These are phyloP conservation scores for Emmelina monodactyla DNA, from an alignment of 2,888 invertebrate species.

Conservation along the genomic window DNA sequence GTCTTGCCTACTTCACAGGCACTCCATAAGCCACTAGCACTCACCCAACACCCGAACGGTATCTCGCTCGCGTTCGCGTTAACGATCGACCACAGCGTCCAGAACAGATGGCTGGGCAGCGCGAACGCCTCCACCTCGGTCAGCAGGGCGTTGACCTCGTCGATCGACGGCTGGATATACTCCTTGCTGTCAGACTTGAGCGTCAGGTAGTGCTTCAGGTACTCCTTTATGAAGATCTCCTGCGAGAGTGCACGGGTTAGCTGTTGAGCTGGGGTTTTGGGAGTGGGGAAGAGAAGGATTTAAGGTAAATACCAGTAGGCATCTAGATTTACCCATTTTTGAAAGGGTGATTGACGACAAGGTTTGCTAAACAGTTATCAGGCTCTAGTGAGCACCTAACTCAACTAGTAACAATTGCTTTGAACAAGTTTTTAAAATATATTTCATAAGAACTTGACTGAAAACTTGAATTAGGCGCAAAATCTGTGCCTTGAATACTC, in stretches of 20 bases:
- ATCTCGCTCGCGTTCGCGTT: constrained; percentile 89
- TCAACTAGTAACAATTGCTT: no score
- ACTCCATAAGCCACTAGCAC: no score
- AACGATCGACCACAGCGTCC: constrained; percentile 92
- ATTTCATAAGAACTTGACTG: no score
- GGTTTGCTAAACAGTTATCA: no score
- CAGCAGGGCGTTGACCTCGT: constrained; percentile 70
- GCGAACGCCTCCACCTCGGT: constrained; percentile 85
- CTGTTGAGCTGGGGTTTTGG: constrained; percentile 10
- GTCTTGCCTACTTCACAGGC: no score
- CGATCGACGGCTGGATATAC: constrained; percentile 34
- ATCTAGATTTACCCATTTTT: no score
- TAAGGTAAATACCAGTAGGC: no score
- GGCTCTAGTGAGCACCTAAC: no score
- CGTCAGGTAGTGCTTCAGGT: constrained; percentile 37
- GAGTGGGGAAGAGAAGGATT: neutral
- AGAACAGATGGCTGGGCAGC: constrained; percentile 90
- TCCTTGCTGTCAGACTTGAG: constrained; percentile 24
- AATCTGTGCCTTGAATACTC: no score
- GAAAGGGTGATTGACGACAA: no score
- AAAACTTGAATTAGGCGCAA: no score
- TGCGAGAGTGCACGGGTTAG: constrained; percentile 19
- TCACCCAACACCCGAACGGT: constrained; percentile 94
- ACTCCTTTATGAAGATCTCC: constrained; percentile 67
- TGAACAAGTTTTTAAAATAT: no score